Percentiles rank a stretch among this genome's conserved stretches.
Conservation (phyloP, 2,113 vertebrate species). For the Chaenocephalus aceratus region DNA sequence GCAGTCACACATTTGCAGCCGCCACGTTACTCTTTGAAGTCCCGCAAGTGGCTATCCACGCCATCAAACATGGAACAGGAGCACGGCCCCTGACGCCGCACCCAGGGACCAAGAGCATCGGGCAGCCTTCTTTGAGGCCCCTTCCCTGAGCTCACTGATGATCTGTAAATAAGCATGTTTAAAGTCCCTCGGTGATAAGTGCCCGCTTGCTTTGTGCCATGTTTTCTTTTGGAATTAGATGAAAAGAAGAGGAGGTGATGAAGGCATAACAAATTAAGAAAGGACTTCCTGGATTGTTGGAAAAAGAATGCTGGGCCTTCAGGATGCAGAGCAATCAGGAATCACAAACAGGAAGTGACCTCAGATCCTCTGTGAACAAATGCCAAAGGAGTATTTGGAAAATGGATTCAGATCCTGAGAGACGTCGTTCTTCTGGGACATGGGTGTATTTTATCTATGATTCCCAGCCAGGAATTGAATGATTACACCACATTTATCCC, state of each 20-base stretch:
- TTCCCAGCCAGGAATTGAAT: not conserved
- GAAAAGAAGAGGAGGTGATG: constrained; percentile 60
- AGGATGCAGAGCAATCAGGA: constrained; percentile 40
- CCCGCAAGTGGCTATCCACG: constrained; percentile 63
- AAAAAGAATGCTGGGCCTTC: constrained; percentile 52
- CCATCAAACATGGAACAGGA: constrained; percentile 64
- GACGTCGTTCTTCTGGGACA: constrained; percentile 17
- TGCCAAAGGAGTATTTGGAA: constrained; percentile 16
- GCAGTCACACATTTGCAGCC: constrained; percentile 77
- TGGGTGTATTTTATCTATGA: not conserved
- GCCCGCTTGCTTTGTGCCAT: constrained; percentile 21
- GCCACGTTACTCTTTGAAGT: constrained; percentile 76
- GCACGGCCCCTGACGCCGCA: constrained; percentile 45
- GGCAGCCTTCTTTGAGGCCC: constrained; percentile 38
- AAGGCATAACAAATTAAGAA: constrained; percentile 70
- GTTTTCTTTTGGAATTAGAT: constrained; percentile 48
- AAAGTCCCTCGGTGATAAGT: constrained; percentile 64
- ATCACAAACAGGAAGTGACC: constrained; percentile 75
- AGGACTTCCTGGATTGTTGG: constrained; percentile 70
- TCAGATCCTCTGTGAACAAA: constrained; percentile 60
- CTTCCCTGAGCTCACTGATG: constrained; percentile 54
- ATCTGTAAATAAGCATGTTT: constrained; percentile 76
- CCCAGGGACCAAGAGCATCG: constrained; percentile 35
- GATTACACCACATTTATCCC: not conserved
- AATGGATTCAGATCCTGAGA: constrained; percentile 6